Base-by-base conservation (phyloP, 2,797 vertebrate species). In the Neoniphon sammara region DNA sequence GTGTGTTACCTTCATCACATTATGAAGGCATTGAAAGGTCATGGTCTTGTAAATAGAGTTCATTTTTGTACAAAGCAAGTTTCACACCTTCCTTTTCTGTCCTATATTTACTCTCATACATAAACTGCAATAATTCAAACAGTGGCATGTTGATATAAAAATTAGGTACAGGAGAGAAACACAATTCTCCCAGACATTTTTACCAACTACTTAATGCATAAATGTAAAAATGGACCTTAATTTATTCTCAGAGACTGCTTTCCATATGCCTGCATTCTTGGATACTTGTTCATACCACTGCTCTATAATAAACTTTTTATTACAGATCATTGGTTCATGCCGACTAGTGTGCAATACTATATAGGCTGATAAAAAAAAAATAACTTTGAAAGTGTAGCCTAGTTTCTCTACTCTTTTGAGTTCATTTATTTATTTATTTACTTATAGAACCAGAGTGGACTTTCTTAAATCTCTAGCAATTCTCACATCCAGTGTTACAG, bases 361-460 rank as follows among this genome's bases (percentile, higher is more conserved):
- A 47, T 20, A 20, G 47, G 3, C 18, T 49, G n/a, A n/a, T 8
- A 57, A 31, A 56, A 11, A 57, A 52, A 27, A 27, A 27, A 27
- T 4, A 27, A 27, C 25, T 27, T 39, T 15, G 3, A 11, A 47
- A 27, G 7, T 20, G 5, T 7, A 55, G 8, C 21, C 0, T 63
- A 46, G 50, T 75, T 68, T 77, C 50, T 56, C 0, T 70, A 75
- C 69, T 50, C 3, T 8, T 56, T 60, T 57, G 0, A 21, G 27
- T 0, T 11, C 30, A 20, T 49, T 67, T 34, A 6, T 6, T 34
- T 34, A 34, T 34, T 34, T 27, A 27, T n/a, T n/a, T n/a, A n/a
- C n/a, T n/a, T n/a, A n/a, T n/a, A n/a, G n/a, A n/a, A n/a, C n/a
- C 31, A 34, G 5, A 34, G 31, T 34, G 31, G 31, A 34, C 54